phyloP scores from a whole-genome alignment of 2,797 vertebrate genomes.

The Cercopithecus petaurista region DNA sequence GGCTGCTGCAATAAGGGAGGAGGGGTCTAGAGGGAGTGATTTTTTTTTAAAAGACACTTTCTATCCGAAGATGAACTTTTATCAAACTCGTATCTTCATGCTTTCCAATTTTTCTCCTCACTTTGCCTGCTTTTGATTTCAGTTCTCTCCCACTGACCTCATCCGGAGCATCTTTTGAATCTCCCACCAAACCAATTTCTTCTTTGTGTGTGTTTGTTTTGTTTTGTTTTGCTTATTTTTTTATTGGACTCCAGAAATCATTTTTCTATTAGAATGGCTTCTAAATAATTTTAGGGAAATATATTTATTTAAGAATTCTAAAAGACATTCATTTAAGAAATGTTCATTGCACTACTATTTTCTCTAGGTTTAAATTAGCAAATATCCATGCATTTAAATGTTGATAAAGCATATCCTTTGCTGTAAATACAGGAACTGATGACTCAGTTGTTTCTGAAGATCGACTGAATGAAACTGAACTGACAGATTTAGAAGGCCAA shows the following conservation, averaged over 20 bases:
- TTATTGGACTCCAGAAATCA: background rate
- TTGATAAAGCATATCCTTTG: conserved; percentile 31
- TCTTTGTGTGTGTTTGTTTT: background rate
- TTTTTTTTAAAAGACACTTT: background rate
- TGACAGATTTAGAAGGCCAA: conserved; percentile 90
- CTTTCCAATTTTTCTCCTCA: background rate
- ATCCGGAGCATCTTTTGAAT: background rate
- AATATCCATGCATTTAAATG: background rate
- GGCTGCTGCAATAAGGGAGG: conserved; percentile 42
- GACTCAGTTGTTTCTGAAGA: conserved; percentile 88
- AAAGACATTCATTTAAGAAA: background rate
- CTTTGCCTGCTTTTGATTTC: background rate
- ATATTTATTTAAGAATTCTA: background rate
- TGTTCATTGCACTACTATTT: background rate
- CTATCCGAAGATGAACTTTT: conserved; percentile 57
- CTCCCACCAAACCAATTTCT: background rate
- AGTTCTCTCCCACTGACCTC: background rate
- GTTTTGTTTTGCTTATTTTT: background rate
- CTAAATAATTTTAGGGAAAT: background rate
- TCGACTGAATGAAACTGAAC: conserved; percentile 93
- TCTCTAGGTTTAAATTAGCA: background rate
- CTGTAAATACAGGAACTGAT: conserved; percentile 85
- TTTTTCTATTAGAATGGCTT: background rate
- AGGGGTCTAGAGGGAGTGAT: background rate
- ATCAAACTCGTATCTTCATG: background rate